Evolutionary conservation across 2,113 vertebrate genomes (phyloP).

Genomic region (Varanus salvator): DNA sequence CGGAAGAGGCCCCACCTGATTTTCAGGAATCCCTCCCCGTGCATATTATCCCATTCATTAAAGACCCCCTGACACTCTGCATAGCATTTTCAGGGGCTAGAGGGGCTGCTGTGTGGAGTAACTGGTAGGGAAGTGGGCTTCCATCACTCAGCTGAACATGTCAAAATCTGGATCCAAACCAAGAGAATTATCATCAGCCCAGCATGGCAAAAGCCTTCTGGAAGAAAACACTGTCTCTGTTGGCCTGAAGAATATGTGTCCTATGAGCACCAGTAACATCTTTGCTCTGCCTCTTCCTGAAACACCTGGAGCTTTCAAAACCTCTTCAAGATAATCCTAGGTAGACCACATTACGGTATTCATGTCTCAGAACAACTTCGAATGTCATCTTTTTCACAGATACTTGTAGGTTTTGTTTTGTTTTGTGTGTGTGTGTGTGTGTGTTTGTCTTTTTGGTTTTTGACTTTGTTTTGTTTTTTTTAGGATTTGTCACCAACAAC

Average conservation of each 20-base stretch:
- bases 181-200: background rate
- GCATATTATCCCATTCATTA: too few relatives aligned
- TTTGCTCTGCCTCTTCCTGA: background rate
- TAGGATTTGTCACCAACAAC: rapidly evolving
- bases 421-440: too few relatives aligned
- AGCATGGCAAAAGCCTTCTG: background rate
- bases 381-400: background rate
- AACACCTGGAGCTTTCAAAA: background rate
- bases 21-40: too few relatives aligned
- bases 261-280: too few relatives aligned
- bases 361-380: background rate
- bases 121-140: too few relatives aligned
- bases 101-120: too few relatives aligned
- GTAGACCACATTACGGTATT: background rate
- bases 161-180: too few relatives aligned
- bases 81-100: too few relatives aligned
- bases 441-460: too few relatives aligned
- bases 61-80: too few relatives aligned
- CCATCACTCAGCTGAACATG: too few relatives aligned
- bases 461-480: background rate
- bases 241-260: background rate
- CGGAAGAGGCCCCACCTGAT: too few relatives aligned
- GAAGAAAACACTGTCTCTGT: background rate
- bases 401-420: background rate
- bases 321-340: background rate